Conservation (phyloP, 2,113 vertebrate species). For the Noturus placidus region DNA sequence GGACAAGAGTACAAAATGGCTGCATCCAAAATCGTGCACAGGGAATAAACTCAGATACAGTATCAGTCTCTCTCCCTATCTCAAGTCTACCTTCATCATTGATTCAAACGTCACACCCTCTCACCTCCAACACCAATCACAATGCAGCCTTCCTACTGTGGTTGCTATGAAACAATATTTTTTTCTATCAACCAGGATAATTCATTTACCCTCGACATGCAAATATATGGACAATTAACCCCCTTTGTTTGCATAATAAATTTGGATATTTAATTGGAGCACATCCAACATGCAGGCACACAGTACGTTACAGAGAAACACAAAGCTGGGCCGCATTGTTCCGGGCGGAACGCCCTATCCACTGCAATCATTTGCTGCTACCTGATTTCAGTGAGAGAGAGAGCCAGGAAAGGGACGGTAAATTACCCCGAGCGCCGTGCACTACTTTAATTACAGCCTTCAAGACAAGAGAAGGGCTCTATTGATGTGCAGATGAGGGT, state of each 20-base stretch:
- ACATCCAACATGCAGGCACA: constrained; percentile 50
- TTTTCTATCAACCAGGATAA: constrained; percentile 45
- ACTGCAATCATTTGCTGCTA: constrained; percentile 60
- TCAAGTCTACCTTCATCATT: constrained; percentile 6
- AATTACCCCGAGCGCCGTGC: constrained; percentile 61
- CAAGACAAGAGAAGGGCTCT: constrained; percentile 56
- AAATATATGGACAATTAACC: constrained; percentile 67
- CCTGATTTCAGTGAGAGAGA: constrained; percentile 59
- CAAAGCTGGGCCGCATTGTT: constrained; percentile 53
- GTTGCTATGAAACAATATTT: constrained; percentile 58
- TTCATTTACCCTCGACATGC: constrained; percentile 62
- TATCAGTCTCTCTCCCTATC: neutral
- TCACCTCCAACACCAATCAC: constrained; percentile 34
- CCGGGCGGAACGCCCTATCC: constrained; percentile 48
- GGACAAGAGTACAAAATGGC: neutral
- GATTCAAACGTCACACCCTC: neutral
- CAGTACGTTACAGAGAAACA: constrained; percentile 43
- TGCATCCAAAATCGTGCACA: neutral
- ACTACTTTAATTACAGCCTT: constrained; percentile 65
- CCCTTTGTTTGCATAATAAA: constrained; percentile 67
- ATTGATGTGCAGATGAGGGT: constrained; percentile 68
- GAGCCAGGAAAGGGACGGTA: constrained; percentile 55
- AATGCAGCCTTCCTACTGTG: constrained; percentile 38
- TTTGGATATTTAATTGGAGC: constrained; percentile 61
- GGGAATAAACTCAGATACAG: neutral